Conservation (phyloP, 2,113 vertebrate species). For the Litocranius walleri region DNA sequence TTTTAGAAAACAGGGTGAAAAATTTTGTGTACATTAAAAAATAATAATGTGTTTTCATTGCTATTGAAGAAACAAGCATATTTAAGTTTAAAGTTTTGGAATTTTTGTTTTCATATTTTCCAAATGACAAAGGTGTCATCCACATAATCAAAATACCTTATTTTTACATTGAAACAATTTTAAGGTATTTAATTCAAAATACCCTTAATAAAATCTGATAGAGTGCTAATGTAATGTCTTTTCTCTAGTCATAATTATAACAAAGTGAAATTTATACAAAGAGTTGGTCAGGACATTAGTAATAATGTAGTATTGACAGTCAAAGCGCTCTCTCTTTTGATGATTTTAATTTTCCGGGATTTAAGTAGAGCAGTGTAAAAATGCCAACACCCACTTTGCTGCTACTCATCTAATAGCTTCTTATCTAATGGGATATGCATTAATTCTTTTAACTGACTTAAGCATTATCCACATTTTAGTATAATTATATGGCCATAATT, state of each 20-base stretch:
- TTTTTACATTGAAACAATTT: slow-evolving; percentile 60
- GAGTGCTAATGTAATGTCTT: background rate
- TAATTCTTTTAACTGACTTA: slow-evolving; percentile 58
- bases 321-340: slow-evolving; percentile 31
- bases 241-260: slow-evolving; percentile 54
- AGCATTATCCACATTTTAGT: slow-evolving; percentile 27
- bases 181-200: slow-evolving; percentile 45
- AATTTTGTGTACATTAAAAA: slow-evolving; percentile 2
- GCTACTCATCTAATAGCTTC: slow-evolving; percentile 49
- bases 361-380: slow-evolving; percentile 26
- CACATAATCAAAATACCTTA: slow-evolving; percentile 48
- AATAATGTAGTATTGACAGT: slow-evolving; percentile 40
- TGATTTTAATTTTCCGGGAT: slow-evolving; percentile 33
- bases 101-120: slow-evolving; percentile 56
- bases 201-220: slow-evolving; percentile 36
- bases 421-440: slow-evolving; percentile 45
- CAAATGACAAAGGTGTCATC: slow-evolving; percentile 48
- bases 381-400: slow-evolving; percentile 50
- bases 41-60: slow-evolving; percentile 22
- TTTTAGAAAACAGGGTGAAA: slow-evolving; percentile 19
- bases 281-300: slow-evolving; percentile 32
- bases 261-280: slow-evolving; percentile 38
- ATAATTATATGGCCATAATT: slow-evolving; percentile 40
- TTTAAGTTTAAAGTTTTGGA: slow-evolving; percentile 47
- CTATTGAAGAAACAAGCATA: background rate